A percentile compares a stretch with the other conserved stretches of the same genome.
These are phyloP conservation scores for Phoxinus phoxinus DNA, from an alignment of 2,113 vertebrate genomes.

Conservation along the genomic window DNA sequence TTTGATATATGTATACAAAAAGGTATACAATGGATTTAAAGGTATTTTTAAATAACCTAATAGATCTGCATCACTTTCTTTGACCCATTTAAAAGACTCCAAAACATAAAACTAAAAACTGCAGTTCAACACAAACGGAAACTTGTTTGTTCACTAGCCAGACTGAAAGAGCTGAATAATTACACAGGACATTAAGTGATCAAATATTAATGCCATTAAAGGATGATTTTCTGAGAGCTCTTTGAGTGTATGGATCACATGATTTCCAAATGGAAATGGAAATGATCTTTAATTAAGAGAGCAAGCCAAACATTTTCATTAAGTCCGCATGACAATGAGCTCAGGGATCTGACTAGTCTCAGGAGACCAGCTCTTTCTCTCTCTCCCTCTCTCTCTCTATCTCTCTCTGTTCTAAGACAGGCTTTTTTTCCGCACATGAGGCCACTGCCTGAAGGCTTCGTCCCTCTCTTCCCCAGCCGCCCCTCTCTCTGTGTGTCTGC, in stretches of 20 bases:
- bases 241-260: slow-evolving; percentile 49
- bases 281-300: slow-evolving; percentile 66
- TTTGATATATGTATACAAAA: too few relatives aligned
- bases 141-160: slow-evolving; percentile 41
- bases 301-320: slow-evolving; percentile 67
- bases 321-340: slow-evolving; percentile 63
- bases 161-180: slow-evolving; percentile 49
- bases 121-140: neutral
- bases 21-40: too few relatives aligned
- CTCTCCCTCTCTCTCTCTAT: neutral
- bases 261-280: slow-evolving; percentile 57
- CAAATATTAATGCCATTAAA: slow-evolving; percentile 46
- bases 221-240: slow-evolving; percentile 55
- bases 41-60: neutral
- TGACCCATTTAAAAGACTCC: neutral
- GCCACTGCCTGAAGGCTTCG: slow-evolving; percentile 9
- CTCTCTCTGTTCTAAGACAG: slow-evolving; percentile 12
- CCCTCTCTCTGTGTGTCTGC: slow-evolving; percentile 31
- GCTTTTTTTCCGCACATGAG: slow-evolving; percentile 14
- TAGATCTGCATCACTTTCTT: neutral
- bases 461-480: slow-evolving; percentile 22
- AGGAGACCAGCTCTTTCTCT: slow-evolving; percentile 32
- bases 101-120: neutral
- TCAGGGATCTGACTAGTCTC: slow-evolving; percentile 55
- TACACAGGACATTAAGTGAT: slow-evolving; percentile 51